phyloP scores from a whole-genome alignment of 2,113 vertebrate species.

The Eidolon helvum region DNA sequence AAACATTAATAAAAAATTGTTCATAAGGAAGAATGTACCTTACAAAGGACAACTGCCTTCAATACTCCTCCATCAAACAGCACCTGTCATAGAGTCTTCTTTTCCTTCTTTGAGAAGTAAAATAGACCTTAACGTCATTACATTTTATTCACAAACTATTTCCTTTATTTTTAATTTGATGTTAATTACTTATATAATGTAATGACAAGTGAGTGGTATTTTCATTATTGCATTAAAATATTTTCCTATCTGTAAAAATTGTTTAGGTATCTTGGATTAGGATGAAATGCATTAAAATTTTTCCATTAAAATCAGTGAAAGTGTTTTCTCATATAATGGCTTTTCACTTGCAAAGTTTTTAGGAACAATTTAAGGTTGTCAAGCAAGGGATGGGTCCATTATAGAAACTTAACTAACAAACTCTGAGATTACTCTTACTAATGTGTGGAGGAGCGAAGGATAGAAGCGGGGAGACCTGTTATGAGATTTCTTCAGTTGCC shows the following conservation, averaged over 20 bases:
- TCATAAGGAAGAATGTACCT: neutral
- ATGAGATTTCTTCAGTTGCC: neutral
- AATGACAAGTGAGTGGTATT: neutral
- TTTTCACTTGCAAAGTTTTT: neutral
- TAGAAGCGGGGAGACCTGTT: neutral
- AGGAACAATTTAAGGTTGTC: neutral
- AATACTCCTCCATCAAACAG: neutral
- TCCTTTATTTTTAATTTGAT: neutral
- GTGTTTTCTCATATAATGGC: neutral
- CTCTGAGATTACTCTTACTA: neutral
- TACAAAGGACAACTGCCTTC: neutral
- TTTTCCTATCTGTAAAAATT: constrained; percentile 4
- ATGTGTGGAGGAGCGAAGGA: neutral
- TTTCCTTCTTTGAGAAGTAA: neutral
- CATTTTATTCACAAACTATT: neutral
- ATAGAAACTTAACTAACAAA: neutral
- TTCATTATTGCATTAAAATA: neutral
- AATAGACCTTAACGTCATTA: neutral
- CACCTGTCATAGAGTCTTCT: neutral
- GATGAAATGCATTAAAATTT: neutral
- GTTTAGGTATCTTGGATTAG: neutral
- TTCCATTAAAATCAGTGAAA: neutral
- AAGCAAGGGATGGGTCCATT: neutral
- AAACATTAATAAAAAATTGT: neutral
- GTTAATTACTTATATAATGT: neutral